These are phyloP conservation scores for Trypoxylus dichotomus DNA, from an alignment of 1,140 invertebrate species.

Conservation along the genomic window DNA sequence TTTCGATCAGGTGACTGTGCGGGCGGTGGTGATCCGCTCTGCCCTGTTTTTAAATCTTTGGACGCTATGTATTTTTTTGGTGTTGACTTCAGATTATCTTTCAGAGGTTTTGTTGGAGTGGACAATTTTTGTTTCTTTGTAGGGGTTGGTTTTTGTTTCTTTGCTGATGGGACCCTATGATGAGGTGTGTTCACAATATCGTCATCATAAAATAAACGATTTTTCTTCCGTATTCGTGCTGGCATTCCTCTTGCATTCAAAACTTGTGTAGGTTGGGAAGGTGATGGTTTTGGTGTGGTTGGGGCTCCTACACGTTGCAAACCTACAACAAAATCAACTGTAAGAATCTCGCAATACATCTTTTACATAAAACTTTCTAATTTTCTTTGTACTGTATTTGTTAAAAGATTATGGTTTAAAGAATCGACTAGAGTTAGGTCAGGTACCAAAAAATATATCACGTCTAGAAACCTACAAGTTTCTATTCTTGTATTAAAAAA, in stretches of 20 bases:
- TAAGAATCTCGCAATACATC: too few relatives aligned
- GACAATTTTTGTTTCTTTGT: constrained; percentile 55
- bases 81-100: constrained; percentile 31
- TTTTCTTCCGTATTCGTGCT: constrained; percentile 86
- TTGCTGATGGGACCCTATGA: constrained; percentile 65
- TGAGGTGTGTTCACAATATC: constrained; percentile 83
- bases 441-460: too few relatives aligned
- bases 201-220: constrained; percentile 88
- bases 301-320: constrained; percentile 76
- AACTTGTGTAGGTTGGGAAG: constrained; percentile 71
- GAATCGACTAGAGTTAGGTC: too few relatives aligned
- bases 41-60: constrained; percentile 11
- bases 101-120: constrained; percentile 54
- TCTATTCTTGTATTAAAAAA: too few relatives aligned
- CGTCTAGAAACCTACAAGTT: too few relatives aligned
- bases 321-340: constrained; percentile 51
- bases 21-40: constrained; percentile 46
- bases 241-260: constrained; percentile 86
- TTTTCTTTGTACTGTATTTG: too few relatives aligned
- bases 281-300: constrained; percentile 68
- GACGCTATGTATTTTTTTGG: constrained; percentile 34
- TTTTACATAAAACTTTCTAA: too few relatives aligned
- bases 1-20: constrained; percentile 68
- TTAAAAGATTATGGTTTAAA: too few relatives aligned
- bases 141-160: constrained; percentile 60